Conservation (phyloP, 2,888 invertebrate species). For the Gibbula magus region DNA sequence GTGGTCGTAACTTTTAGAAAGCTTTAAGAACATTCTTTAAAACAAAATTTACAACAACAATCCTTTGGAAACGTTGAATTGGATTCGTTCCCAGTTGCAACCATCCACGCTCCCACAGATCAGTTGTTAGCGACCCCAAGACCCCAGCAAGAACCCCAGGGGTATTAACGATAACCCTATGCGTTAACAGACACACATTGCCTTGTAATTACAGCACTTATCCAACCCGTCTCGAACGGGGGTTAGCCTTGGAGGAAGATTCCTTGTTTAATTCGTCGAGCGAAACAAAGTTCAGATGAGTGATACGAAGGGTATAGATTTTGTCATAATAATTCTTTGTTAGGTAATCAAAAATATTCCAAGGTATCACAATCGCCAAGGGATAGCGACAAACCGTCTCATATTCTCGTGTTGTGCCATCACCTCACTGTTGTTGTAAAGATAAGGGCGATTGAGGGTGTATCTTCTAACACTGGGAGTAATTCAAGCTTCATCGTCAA, state of each 20-base stretch:
- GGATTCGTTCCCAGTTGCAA: too few species aligned
- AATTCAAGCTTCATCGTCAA: too few species aligned
- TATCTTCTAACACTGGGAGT: too few species aligned
- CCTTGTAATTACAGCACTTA: background rate
- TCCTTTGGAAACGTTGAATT: too few species aligned
- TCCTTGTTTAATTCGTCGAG: background rate
- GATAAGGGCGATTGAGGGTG: too few species aligned
- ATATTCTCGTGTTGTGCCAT: background rate
- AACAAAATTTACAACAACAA: too few species aligned
- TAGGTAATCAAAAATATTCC: background rate
- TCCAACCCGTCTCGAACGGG: background rate
- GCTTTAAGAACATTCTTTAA: too few species aligned
- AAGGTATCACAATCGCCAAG: background rate
- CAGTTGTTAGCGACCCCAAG: background rate
- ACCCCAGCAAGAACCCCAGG: background rate
- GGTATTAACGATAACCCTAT: background rate
- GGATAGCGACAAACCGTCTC: background rate
- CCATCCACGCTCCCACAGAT: too few species aligned
- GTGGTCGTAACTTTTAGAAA: too few species aligned
- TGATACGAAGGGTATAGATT: background rate
- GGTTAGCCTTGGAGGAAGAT: background rate
- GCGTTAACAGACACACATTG: background rate
- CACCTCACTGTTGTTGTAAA: background rate
- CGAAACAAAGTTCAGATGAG: background rate
- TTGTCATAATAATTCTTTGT: background rate